phyloP scores from a whole-genome alignment of 1,140 invertebrate species.

The Macrostomum lignano region DNA sequence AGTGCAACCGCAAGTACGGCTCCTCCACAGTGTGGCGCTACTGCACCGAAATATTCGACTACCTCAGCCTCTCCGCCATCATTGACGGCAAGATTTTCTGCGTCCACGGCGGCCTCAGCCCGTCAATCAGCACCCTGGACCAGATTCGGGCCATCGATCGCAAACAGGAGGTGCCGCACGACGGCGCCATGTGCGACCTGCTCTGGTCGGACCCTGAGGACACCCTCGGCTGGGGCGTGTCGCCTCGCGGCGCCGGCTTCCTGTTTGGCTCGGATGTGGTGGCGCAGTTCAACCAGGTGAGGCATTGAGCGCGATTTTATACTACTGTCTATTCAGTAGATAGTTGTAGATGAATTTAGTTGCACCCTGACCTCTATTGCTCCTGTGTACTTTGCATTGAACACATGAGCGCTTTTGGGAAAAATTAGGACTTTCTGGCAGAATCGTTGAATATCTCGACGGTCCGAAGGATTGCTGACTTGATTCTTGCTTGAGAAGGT shows the following conservation, averaged over 20 bases:
- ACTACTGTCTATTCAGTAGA: no score
- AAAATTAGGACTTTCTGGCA: no score
- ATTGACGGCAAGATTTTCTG: slow-evolving; percentile 85
- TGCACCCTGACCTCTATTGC: no score
- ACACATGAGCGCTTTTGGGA: no score
- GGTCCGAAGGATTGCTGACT: no score
- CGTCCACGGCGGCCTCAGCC: slow-evolving; percentile 86
- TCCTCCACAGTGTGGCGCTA: slow-evolving; percentile 93
- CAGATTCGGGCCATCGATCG: slow-evolving; percentile 80
- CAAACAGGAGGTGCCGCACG: slow-evolving; percentile 43
- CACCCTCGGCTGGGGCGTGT: slow-evolving; percentile 64
- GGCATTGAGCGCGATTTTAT: no score
- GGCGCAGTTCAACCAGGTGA: slow-evolving; percentile 65
- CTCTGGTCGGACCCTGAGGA: slow-evolving; percentile 98
- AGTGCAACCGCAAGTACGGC: slow-evolving; percentile 92
- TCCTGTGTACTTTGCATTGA: no score
- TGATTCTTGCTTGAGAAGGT: no score
- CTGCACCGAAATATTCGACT: slow-evolving; percentile 98
- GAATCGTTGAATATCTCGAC: no score
- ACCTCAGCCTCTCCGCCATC: slow-evolving; percentile 79
- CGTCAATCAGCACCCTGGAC: slow-evolving; percentile 89
- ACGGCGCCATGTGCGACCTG: slow-evolving; percentile 97
- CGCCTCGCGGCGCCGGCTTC: slow-evolving; percentile 78
- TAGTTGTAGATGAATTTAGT: no score
- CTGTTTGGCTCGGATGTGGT: slow-evolving; percentile 92